Base-by-base conservation (phyloP, 2,797 vertebrate species). In the Esox lucius region DNA sequence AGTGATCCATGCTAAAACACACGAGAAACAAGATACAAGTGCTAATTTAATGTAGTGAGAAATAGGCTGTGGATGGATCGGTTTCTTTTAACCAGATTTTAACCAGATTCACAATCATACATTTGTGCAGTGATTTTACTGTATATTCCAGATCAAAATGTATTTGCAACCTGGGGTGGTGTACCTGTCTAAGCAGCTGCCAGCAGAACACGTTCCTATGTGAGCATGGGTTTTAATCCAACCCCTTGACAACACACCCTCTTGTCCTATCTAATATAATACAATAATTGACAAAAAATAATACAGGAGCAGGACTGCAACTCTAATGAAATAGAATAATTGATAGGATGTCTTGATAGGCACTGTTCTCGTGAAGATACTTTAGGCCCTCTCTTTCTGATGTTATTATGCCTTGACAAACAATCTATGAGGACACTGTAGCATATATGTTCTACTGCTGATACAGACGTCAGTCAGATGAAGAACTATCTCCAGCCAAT, bases 391-490 rank as follows among this genome's bases (percentile, higher is more conserved):
- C 17, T 53, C 16, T n/a, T 19, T 53, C 49, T 53, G 49, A 53
- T 53, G 49, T n/a, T 53, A 53, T 53, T n/a, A 17, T 7, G 8
- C 49, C 49, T 53, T 19, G 5, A 53, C 6, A 7, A 53, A 53
- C 49, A 19, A 53, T 53, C 49, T 53, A 49, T 19, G 49, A 53
- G 49, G 49, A 53, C 49, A 53, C 7, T 53, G 5, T 53, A 53
- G 49, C 49, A 53, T n/a, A 19, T 53, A 53, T 53, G 7, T 49
- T 53, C 16, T 19, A 17, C 49, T 75, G 72, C 73, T 73, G 81
- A 89, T 88, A 80, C 78, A 84, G 85, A 86, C 83, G 76, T 90
- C 81, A 86, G 82, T 84, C 87, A 91, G 83, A 81, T 87, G 85
- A 85, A 83, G 83, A 83, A 75, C 81, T 78, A 26, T 74, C 70